These are phyloP conservation scores for Drosophila arizonae DNA, from an alignment of 1,140 invertebrate genomes.

Conservation along the genomic window DNA sequence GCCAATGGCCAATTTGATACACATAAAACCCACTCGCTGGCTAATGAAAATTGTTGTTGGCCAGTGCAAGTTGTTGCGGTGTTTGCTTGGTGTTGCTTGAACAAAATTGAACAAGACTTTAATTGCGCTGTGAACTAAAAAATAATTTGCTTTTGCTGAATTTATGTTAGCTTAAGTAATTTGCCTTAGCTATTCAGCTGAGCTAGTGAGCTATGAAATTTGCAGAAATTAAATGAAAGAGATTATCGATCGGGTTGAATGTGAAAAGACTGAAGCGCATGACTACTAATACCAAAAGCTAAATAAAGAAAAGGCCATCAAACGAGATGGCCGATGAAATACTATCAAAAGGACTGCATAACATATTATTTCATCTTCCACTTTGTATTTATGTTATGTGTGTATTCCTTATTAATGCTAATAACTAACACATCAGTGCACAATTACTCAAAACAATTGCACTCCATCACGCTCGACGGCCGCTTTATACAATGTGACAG, in stretches of 20 bases:
- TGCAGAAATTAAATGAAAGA: too few relatives aligned
- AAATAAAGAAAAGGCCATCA: too few relatives aligned
- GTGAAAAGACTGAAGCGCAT: too few relatives aligned
- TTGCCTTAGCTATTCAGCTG: too few relatives aligned
- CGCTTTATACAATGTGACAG: slow-evolving; percentile 40
- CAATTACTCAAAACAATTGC: slow-evolving; percentile 35
- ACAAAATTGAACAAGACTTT: background rate
- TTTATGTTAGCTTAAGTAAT: too few relatives aligned
- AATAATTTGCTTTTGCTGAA: too few relatives aligned
- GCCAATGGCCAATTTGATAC: slow-evolving; percentile 9
- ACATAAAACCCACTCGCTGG: slow-evolving; percentile 27
- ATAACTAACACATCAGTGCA: slow-evolving; percentile 56
- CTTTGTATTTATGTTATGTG: background rate
- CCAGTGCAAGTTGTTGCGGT: slow-evolving; percentile 7
- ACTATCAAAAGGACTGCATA: too few relatives aligned
- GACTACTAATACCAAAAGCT: too few relatives aligned
- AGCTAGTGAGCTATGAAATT: too few relatives aligned
- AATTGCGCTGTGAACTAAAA: background rate
- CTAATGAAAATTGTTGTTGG: slow-evolving; percentile 48
- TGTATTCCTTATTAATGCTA: slow-evolving; percentile 10
- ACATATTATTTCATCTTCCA: background rate
- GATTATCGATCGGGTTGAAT: too few relatives aligned
- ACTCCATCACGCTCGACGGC: slow-evolving; percentile 36
- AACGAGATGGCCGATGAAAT: too few relatives aligned
- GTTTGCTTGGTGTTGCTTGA: background rate